Evolutionary conservation across 2,113 vertebrate species (phyloP), one percentile per base, ranked within the genome.

Genomic region (Phoxinus phoxinus): DNA sequence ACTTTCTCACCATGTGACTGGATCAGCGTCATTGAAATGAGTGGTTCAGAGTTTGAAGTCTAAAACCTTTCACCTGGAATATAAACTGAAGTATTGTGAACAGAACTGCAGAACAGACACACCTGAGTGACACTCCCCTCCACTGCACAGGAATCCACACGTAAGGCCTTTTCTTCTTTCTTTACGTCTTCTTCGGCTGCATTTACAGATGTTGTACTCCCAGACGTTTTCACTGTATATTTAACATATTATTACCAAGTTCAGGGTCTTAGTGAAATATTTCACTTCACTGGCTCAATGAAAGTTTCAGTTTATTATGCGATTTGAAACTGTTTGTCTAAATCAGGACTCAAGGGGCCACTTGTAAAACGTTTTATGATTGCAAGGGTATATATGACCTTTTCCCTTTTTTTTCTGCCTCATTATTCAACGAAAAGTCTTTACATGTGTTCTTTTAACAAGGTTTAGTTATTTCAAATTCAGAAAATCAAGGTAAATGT

Each of bases 1-100:
- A 78, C 61, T 69, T 88, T 85, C 61, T 72, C 63, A 37, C 61
- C 87, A 82, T 86, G 85, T 89, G 87, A 89, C 85, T 75, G 21
- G 21, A 72, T 17, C 12, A 51, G 74, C 74, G 85, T 86, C 76
- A 84, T 27, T 19, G 76, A 81, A 76, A 71, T 83, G 37, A 81
- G 63, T 12, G 78, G 82, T 81, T 86, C 69, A 69, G 80, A 88
- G 87, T 86, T 86, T 88, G 87, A 86, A 86, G 87, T 84, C 83
- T 88, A 73, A 76, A 74, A 86, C 72, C 81, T 37, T 56, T 75
- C 48, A 73, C 56, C 61, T 51, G 23, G 63, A 69, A 81, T 30
- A n/a, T 53, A 78, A 61, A 37, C 61, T 81, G 19, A 81, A 30
- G 79, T 67, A n/a, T 41, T 81, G 19, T 69, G 19, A 35, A 21